A percentile compares a stretch with the other conserved stretches of the same genome.
phyloP scores from a whole-genome alignment of 2,113 vertebrate species.

The Thymallus thymallus region DNA sequence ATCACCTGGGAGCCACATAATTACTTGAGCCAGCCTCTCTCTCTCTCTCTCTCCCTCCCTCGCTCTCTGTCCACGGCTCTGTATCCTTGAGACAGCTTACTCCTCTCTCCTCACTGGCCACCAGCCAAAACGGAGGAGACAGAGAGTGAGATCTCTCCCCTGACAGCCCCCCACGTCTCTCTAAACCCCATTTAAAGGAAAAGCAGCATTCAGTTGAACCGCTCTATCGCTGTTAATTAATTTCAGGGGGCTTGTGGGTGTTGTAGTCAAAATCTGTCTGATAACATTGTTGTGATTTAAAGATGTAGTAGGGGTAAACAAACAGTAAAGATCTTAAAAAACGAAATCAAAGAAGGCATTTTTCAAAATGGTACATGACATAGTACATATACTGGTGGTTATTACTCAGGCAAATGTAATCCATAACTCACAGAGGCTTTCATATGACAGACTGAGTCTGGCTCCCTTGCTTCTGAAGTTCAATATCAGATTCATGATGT shows the following conservation, averaged over 20 bases:
- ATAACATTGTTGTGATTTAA: not conserved
- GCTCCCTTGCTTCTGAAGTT: not conserved
- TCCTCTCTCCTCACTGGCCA: slow-evolving; percentile 47
- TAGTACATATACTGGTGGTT: not conserved
- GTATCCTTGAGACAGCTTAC: slow-evolving; percentile 64
- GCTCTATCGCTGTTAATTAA: slow-evolving; percentile 4
- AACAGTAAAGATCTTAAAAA: not conserved
- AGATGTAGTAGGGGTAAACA: not conserved
- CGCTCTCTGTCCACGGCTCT: slow-evolving; percentile 2
- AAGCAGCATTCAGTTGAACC: not conserved
- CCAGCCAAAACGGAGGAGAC: slow-evolving; percentile 42
- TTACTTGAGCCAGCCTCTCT: slow-evolving; percentile 67
- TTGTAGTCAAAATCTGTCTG: not conserved
- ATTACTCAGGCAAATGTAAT: slow-evolving; percentile 1
- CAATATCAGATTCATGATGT: slow-evolving; percentile 4
- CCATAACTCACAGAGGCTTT: slow-evolving; percentile 8
- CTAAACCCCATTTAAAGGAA: slow-evolving; percentile 1
- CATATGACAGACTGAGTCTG: not conserved
- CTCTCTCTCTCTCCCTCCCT: slow-evolving; percentile 19
- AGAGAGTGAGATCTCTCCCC: slow-evolving; percentile 38
- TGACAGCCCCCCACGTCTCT: slow-evolving; percentile 2
- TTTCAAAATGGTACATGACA: not conserved
- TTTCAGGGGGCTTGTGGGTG: not conserved
- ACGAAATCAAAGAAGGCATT: not conserved
- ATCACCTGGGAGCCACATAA: slow-evolving; percentile 74